phyloP scores from a whole-genome alignment of 2,113 vertebrate genomes.

The Apteryx owenii region DNA sequence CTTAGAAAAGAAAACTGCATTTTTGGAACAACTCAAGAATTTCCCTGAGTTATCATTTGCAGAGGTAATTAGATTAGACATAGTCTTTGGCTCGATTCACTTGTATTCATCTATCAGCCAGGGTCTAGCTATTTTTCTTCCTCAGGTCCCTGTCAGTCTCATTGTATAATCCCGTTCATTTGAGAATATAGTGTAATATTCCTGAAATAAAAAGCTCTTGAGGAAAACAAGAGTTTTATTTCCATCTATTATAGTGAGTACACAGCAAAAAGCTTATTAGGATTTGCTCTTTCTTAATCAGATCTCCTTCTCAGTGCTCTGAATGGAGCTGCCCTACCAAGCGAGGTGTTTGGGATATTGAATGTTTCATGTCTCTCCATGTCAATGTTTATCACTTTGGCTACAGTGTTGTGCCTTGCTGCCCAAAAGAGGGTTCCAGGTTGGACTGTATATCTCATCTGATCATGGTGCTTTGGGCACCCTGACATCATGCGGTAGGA shows the following conservation, averaged over 20 bases:
- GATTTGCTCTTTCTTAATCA: neutral
- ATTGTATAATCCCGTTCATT: neutral
- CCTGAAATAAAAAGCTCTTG: neutral
- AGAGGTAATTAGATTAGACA: neutral
- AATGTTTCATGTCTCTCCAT: neutral
- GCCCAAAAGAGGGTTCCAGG: neutral
- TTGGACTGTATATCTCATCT: neutral
- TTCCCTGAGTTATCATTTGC: neutral
- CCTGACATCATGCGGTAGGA: neutral
- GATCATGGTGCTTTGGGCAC: neutral
- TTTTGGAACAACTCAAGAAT: neutral
- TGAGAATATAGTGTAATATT: neutral
- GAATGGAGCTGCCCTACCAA: neutral
- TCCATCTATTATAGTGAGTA: neutral
- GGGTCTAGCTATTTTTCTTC: neutral
- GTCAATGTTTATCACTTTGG: neutral
- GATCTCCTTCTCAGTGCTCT: neutral
- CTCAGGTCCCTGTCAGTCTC: neutral
- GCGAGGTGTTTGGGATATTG: neutral
- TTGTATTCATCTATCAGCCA: neutral
- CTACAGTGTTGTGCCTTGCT: neutral
- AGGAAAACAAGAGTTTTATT: neutral
- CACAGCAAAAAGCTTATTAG: neutral
- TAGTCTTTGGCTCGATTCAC: neutral
- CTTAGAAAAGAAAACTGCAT: neutral